These are phyloP conservation scores for Rhopalosiphum nymphaeae DNA, from an alignment of 2,888 invertebrate genomes.

Conservation along the genomic window DNA sequence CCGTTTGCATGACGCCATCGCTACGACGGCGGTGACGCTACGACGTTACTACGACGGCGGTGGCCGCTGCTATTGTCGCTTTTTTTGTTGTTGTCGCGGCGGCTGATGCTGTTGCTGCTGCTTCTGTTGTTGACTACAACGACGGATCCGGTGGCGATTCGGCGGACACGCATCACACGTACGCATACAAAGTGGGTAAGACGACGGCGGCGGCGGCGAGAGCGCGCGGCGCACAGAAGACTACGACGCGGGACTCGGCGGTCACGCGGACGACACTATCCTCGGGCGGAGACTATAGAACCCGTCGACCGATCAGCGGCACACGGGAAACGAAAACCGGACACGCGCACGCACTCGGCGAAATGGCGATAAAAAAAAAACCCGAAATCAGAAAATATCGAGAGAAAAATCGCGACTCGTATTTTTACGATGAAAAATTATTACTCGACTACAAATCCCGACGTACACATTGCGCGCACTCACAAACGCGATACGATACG, in stretches of 20 bases:
- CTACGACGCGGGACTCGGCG: background rate
- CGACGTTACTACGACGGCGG: slow-evolving; percentile 19
- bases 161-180: slow-evolving; percentile 61
- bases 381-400: background rate
- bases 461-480: slow-evolving; percentile 17
- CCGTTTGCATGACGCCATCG: slow-evolving; percentile 68
- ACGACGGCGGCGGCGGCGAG: background rate
- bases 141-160: background rate
- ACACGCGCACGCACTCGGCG: background rate
- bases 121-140: background rate
- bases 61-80: background rate
- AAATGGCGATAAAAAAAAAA: background rate
- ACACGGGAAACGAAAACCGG: background rate
- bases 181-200: slow-evolving; percentile 33
- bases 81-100: background rate
- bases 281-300: background rate
- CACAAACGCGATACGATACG: slow-evolving; percentile 5
- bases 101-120: slow-evolving; percentile 19
- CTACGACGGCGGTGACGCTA: slow-evolving; percentile 26
- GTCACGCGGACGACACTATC: background rate
- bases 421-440: background rate
- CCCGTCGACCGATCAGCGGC: background rate
- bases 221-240: background rate
- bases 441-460: background rate
- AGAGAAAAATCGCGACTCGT: background rate